Evolutionary conservation across 2,113 vertebrate genomes (phyloP).

Genomic region (Irena cyanogastra): DNA sequence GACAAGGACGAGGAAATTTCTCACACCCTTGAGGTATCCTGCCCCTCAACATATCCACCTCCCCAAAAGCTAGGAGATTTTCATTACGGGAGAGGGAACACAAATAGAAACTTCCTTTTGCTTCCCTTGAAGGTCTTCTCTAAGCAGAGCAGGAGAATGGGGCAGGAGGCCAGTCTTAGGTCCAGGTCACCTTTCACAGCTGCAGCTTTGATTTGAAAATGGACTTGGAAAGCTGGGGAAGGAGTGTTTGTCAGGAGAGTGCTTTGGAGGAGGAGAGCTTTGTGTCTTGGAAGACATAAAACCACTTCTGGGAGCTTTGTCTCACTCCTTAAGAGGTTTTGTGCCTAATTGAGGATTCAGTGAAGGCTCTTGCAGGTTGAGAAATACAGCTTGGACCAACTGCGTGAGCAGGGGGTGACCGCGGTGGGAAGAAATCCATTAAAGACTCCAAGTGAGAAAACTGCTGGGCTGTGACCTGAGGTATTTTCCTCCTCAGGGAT

Average conservation of each 20-base stretch:
- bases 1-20: rapidly evolving
- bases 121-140: background rate
- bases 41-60: background rate
- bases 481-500: background rate
- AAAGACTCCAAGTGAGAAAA: background rate
- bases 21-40: background rate
- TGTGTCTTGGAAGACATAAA: background rate
- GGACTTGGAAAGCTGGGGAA: background rate
- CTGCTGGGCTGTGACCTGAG: background rate
- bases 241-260: background rate
- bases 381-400: background rate
- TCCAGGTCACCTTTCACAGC: background rate
- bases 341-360: background rate
- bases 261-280: background rate
- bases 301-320: background rate
- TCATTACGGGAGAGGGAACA: background rate
- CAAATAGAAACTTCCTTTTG: background rate
- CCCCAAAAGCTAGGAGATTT: background rate
- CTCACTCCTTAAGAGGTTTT: background rate
- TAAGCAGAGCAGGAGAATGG: background rate
- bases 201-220: background rate
- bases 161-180: background rate
- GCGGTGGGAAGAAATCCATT: background rate
- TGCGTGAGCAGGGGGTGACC: rapidly evolving
- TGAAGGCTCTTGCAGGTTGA: background rate